Percentiles rank a stretch among this genome's conserved stretches.
These are phyloP conservation scores for Mormyrops boulengeri DNA, from an alignment of 2,797 vertebrate species.

Conservation along the genomic window DNA sequence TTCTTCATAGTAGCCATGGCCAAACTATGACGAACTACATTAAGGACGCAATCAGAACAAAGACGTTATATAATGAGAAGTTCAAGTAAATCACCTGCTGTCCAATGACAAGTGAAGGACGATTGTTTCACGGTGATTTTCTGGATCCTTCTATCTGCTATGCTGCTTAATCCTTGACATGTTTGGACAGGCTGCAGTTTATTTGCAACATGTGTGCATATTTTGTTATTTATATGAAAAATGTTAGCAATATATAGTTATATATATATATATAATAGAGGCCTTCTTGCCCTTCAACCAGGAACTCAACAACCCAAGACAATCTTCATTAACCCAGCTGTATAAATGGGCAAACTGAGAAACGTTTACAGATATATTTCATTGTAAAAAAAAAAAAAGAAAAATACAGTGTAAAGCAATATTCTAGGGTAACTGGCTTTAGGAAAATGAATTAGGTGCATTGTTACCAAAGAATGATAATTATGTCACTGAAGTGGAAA, in stretches of 20 bases:
- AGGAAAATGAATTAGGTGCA: neutral
- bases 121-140: neutral
- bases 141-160: neutral
- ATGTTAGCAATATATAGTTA: neutral
- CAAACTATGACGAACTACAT: neutral
- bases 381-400: neutral
- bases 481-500: neutral
- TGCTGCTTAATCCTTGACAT: neutral
- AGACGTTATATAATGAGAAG: neutral
- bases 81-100: neutral
- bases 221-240: neutral
- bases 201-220: neutral
- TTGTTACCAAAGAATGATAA: conserved; percentile 9
- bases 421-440: neutral
- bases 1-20: neutral
- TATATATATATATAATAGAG: neutral
- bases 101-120: neutral
- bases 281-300: neutral
- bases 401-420: neutral
- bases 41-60: neutral
- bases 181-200: neutral
- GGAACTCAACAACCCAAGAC: neutral
- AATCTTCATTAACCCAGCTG: neutral
- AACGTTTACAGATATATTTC: neutral
- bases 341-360: neutral